These are phyloP conservation scores for Struthidea cinerea DNA, from an alignment of 2,113 vertebrate genomes.

Conservation along the genomic window DNA sequence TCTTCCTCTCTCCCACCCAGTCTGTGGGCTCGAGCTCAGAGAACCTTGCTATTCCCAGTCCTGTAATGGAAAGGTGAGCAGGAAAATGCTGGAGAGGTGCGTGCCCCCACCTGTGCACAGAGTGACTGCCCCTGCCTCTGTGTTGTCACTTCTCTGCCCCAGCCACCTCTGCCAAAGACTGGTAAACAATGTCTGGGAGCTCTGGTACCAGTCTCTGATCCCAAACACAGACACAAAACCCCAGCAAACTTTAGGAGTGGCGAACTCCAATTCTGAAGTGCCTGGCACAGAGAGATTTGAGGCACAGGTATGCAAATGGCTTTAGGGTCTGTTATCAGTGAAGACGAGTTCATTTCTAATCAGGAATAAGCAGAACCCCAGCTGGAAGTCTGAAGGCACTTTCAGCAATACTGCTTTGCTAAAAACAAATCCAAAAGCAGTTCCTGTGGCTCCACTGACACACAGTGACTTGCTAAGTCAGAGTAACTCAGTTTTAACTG, in stretches of 20 bases:
- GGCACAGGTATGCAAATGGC: not conserved
- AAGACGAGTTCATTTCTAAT: not conserved
- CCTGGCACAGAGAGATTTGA: not conserved
- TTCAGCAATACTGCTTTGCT: not conserved
- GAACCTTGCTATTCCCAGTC: not conserved
- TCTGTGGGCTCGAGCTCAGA: accelerated
- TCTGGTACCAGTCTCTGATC: not conserved
- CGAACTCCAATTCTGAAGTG: not conserved
- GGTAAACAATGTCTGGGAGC: not conserved
- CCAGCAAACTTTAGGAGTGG: not conserved
- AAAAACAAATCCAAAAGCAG: not conserved
- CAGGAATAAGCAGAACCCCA: not conserved
- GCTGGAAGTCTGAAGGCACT: not conserved
- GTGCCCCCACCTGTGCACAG: accelerated
- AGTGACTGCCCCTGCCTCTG: not conserved
- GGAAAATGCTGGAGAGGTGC: too few species aligned
- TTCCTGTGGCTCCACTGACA: not conserved
- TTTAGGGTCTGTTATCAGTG: not conserved
- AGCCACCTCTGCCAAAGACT: not conserved
- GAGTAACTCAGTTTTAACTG: not conserved
- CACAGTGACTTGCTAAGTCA: not conserved
- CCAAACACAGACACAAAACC: not conserved
- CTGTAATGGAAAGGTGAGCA: not conserved
- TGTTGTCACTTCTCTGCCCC: not conserved
- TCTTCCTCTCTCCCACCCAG: not conserved